Evolutionary conservation across 2,888 invertebrate genomes (phyloP), one percentile per base, ranked within the genome.

Genomic region (Augochlorella aurata): DNA sequence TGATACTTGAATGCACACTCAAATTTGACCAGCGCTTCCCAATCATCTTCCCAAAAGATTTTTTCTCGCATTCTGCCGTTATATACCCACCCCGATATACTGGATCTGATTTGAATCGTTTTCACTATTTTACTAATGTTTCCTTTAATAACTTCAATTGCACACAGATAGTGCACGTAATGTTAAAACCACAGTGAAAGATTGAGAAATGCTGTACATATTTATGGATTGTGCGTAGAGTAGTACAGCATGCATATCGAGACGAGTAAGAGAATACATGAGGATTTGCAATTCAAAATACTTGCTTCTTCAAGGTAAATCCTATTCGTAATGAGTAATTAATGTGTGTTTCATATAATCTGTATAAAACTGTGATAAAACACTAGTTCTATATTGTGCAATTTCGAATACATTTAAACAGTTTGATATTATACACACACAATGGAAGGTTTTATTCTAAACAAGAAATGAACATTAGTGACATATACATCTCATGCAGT

Each of bases 121-220:
- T 16, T 49, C n/a, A 24, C 29, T 18, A 77, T 14, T 44, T 18
- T 45, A 16, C 71, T 47, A 58, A 52, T 21, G 45, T 14, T 74
- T 74, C n/a, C 38, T 74, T 68, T 63, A 81, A 65, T 73, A 44
- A n/a, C 65, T 79, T 73, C 50, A 82, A 68, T 29, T 54, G 63
- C 24, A 52, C 14, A 71, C 9, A 70, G 29, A 18, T 54, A 72
- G 68, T 18, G 29, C 7, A 24, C 8, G 10, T 16, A n/a, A 70
- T 24, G 65, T 58, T 29, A 63, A 29, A 21, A 58, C 5, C 61
- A 52, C 3, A 67, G 12, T 44, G 45, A 38, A 29, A n/a, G 73
- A 83, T 83, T 83, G 84, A 79, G 76, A 83, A 83, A 79, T 83
- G 83, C 83, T 83, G 76, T 71, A 74, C 67, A 73, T 18, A 52